Conservation (phyloP, 2,888 invertebrate genomes). For the Chelonus formosanus region DNA sequence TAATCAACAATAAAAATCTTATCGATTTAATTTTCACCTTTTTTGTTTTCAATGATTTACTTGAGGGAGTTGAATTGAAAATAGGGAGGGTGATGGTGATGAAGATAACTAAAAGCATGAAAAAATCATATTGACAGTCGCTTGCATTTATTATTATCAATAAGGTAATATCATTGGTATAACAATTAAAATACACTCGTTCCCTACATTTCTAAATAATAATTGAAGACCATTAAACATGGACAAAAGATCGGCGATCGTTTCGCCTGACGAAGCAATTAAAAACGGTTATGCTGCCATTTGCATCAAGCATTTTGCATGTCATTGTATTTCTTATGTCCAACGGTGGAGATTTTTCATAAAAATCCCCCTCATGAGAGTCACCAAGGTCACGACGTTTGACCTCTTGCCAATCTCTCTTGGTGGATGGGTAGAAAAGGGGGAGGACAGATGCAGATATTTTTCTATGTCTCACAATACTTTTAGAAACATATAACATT, state of each 20-base stretch:
- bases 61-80: not conserved
- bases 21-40: not conserved
- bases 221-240: conserved; percentile 50
- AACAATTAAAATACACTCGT: conserved; percentile 50
- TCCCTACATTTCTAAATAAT: conserved; percentile 12
- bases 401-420: conserved; percentile 48
- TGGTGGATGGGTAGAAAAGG: conserved; percentile 20
- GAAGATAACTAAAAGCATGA: conserved; percentile 30
- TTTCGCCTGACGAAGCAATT: conserved; percentile 52
- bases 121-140: conserved; percentile 33
- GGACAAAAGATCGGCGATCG: conserved; percentile 49
- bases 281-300: conserved; percentile 53
- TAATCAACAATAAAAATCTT: conserved; percentile 1
- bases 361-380: conserved; percentile 45
- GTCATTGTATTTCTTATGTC: conserved; percentile 50
- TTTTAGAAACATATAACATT: too few species aligned
- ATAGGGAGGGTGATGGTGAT: conserved; percentile 3
- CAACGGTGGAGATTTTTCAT: conserved; percentile 49
- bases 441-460: conserved; percentile 50
- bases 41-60: not conserved
- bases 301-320: conserved; percentile 58
- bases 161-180: conserved; percentile 40
- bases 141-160: conserved; percentile 41
- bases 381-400: conserved; percentile 56
- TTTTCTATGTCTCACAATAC: conserved; percentile 42